Conservation (phyloP, 2,113 vertebrate species). For the Phocoena phocoena region DNA sequence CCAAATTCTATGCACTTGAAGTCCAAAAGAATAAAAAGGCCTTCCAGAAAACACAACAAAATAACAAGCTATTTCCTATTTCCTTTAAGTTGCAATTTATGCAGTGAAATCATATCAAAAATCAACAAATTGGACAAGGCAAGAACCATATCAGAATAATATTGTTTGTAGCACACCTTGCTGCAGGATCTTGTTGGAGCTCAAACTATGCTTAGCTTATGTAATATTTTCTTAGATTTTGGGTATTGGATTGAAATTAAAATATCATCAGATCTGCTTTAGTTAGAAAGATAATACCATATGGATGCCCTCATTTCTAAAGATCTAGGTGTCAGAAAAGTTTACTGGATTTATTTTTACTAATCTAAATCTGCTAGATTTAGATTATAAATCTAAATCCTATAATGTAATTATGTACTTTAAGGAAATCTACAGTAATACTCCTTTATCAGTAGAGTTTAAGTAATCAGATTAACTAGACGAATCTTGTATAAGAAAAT, state of each 20-base stretch:
- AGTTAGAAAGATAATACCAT: background rate
- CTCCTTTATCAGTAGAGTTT: background rate
- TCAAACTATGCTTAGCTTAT: background rate
- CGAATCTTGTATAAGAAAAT: background rate
- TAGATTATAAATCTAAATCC: background rate
- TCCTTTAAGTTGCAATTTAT: background rate
- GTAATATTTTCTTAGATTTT: background rate
- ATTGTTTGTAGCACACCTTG: background rate
- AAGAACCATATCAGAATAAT: background rate
- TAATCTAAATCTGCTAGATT: background rate
- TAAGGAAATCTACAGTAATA: background rate
- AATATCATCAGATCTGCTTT: background rate
- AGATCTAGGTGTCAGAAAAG: background rate
- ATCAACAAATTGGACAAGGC: background rate
- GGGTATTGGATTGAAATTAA: background rate
- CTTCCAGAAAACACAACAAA: background rate
- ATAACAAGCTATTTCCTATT: background rate
- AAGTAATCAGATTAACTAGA: background rate
- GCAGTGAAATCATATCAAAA: background rate
- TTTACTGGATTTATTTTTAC: background rate
- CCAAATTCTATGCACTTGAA: background rate
- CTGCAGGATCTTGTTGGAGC: background rate
- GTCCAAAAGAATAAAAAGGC: background rate
- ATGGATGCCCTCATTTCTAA: constrained; percentile 5
- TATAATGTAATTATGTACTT: background rate